These are phyloP conservation scores for Cosmia pyralina DNA, from an alignment of 2,888 invertebrate genomes.

Conservation along the genomic window DNA sequence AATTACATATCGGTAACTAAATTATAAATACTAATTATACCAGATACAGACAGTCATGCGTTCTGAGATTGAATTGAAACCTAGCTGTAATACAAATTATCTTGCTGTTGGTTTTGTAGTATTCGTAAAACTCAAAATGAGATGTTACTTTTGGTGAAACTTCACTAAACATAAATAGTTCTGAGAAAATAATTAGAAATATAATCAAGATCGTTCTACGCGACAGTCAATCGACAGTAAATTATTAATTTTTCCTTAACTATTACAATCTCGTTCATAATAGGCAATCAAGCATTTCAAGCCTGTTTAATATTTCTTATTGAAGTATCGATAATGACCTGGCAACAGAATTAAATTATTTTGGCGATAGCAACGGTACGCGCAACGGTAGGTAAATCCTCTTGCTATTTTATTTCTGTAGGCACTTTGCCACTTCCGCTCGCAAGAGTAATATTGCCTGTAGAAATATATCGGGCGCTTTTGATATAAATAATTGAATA, in stretches of 20 bases:
- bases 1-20: slow-evolving; percentile 37
- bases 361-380: background rate
- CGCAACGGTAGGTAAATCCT: background rate
- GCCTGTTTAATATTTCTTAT: slow-evolving; percentile 17
- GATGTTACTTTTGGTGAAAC: background rate
- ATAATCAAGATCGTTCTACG: slow-evolving; percentile 11
- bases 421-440: slow-evolving; percentile 3
- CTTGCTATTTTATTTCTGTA: slow-evolving; percentile 34
- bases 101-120: background rate
- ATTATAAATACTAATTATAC: slow-evolving; percentile 32
- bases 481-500: background rate
- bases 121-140: background rate
- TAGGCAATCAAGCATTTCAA: slow-evolving; percentile 36
- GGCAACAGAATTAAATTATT: slow-evolving; percentile 32
- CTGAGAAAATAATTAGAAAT: slow-evolving; percentile 15
- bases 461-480: slow-evolving; percentile 26
- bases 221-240: slow-evolving; percentile 26
- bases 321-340: slow-evolving; percentile 20
- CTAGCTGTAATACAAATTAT: background rate
- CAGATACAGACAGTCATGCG: slow-evolving; percentile 1
- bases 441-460: slow-evolving; percentile 22
- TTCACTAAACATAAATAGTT: background rate
- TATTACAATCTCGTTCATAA: slow-evolving; percentile 34
- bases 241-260: slow-evolving; percentile 41
- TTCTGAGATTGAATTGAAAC: background rate